phyloP scores from a whole-genome alignment of 2,888 invertebrate species.

The Leucophora obtusa region DNA sequence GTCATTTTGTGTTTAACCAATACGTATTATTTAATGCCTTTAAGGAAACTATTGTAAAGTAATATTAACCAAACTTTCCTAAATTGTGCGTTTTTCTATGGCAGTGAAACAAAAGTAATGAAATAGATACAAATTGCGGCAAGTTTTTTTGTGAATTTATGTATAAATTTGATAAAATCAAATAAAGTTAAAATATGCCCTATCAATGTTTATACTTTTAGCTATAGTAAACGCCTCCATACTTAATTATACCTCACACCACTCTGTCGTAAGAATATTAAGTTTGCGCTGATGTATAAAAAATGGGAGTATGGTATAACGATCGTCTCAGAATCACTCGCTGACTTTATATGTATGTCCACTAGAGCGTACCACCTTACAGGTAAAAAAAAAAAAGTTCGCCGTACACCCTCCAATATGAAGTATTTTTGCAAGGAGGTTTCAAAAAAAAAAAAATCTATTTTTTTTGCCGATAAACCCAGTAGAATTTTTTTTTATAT shows the following conservation, averaged over 20 bases:
- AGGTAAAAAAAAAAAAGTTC: too few relatives aligned
- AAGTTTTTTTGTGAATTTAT: conserved; percentile 24
- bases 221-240: conserved; percentile 24
- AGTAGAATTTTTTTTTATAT: too few relatives aligned
- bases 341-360: too few relatives aligned
- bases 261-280: too few relatives aligned
- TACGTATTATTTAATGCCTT: conserved; percentile 48
- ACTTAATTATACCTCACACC: conserved; percentile 32
- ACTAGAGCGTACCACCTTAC: too few relatives aligned
- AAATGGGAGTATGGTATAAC: too few relatives aligned
- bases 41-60: conserved; percentile 44
- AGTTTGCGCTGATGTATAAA: too few relatives aligned
- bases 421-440: too few relatives aligned
- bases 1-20: conserved; percentile 56
- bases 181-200: conserved; percentile 22
- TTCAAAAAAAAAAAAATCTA: too few relatives aligned
- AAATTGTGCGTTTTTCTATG: conserved; percentile 24
- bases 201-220: conserved; percentile 15
- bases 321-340: too few relatives aligned
- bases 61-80: conserved; percentile 15
- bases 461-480: too few relatives aligned
- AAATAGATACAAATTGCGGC: not conserved
- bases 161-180: conserved; percentile 42
- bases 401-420: too few relatives aligned
- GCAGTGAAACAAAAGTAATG: not conserved